A percentile compares a stretch with the other conserved stretches of the same genome.
Evolutionary conservation across 2,888 invertebrate genomes (phyloP).

Genomic region (Drosophila nigritarsus): DNA sequence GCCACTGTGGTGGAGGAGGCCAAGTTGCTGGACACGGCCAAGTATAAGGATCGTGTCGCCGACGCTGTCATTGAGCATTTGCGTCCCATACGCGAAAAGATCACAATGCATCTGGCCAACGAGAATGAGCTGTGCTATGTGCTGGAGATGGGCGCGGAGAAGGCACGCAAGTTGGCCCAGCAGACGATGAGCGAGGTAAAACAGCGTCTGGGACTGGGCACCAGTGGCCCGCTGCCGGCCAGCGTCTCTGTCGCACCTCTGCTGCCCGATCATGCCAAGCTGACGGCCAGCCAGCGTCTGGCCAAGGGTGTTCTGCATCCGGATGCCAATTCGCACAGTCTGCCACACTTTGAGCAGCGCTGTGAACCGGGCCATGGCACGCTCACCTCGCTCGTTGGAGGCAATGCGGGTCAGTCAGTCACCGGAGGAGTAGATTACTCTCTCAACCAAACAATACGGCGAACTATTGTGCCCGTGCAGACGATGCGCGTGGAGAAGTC

Average conservation of each 20-base stretch:
- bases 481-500: conserved; percentile 72
- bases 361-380: conserved; percentile 28
- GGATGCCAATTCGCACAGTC: conserved; percentile 37
- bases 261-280: conserved; percentile 45
- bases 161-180: conserved; percentile 88
- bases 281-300: conserved; percentile 58
- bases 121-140: conserved; percentile 88
- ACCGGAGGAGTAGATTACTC: conserved; percentile 11
- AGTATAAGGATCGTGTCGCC: conserved; percentile 90
- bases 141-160: conserved; percentile 88
- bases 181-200: conserved; percentile 88
- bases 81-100: conserved; percentile 89
- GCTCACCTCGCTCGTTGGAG: background rate
- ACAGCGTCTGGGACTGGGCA: conserved; percentile 87
- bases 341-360: conserved; percentile 36
- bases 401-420: conserved; percentile 40
- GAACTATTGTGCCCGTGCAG: conserved; percentile 69
- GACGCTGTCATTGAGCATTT: conserved; percentile 90
- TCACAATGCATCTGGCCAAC: conserved; percentile 87
- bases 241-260: conserved; percentile 50
- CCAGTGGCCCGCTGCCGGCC: conserved; percentile 31
- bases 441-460: conserved; percentile 8
- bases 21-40: conserved; percentile 89
- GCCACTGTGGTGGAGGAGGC: conserved; percentile 90
- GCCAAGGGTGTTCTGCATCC: conserved; percentile 39